Evolutionary conservation across 1,140 invertebrate species (phyloP), one percentile per base, ranked within the genome.

Genomic region (Aradophagus sp.): DNA sequence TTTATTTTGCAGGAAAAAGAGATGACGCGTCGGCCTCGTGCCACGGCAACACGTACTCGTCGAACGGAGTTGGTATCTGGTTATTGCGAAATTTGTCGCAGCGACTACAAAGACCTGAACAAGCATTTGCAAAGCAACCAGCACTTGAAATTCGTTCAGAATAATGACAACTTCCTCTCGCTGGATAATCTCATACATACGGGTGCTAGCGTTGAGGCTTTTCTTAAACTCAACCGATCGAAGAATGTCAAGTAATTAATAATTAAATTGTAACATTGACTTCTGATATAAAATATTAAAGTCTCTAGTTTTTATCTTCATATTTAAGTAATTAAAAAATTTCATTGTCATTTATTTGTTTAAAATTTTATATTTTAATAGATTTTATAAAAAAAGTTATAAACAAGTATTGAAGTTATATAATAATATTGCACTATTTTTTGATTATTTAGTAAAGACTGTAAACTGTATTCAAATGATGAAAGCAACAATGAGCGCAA

Each of bases 11-110:
- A 85, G 84, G 72, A 78, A 67, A 84, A 81, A 83, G 84, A 86
- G 84, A 90, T 91, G 90, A 90, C 89, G 73, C 88, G 90, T 74
- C 89, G 90, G 82, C 89, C 88, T 77, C 87, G 89, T 38, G 87
- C 88, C 56, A 79, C 86, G 86, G 72, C 88, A 87, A 79, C 81
- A 77, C 77, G 85, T 80, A 68, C 87, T 86, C 77, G 86, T 75
- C 77, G 87, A 74, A 79, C 83, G 35, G 86, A 89, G 61, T 82
- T 88, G 62, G 87, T 87, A 58, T 79, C 85, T 38, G 91, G 92
- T 39, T 92, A 91, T 74, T 93, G 92, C 84, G 91, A 92, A 82
- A 91, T 93, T 78, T 93, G 92, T 78, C 91, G 90, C 71, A 79
- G 88, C 29, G 90, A 91, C 56, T 93, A 92, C 79, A 87, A 87